phyloP scores from a whole-genome alignment of 2,888 invertebrate genomes.

The Schrankia costaestrigalis region DNA sequence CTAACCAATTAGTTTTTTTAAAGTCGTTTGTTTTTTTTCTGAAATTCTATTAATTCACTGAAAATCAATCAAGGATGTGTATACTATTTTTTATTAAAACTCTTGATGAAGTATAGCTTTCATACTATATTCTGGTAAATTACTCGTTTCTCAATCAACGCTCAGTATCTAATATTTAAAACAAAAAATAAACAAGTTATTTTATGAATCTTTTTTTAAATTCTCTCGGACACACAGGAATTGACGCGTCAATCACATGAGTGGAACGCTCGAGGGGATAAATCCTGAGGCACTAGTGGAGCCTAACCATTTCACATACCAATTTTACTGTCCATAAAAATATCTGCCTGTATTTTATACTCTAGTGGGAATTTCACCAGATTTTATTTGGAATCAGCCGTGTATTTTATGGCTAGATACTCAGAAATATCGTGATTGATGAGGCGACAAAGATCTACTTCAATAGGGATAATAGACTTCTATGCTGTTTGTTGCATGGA shows the following conservation, averaged over 20 bases:
- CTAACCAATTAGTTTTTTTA: too few relatives aligned
- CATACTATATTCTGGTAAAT: too few relatives aligned
- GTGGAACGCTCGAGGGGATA: constrained; percentile 18
- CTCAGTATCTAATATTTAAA: constrained; percentile 1
- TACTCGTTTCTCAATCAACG: too few relatives aligned
- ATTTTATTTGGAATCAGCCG: constrained; percentile 40
- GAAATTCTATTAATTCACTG: too few relatives aligned
- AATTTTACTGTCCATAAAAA: constrained; percentile 62
- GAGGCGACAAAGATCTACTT: too few relatives aligned
- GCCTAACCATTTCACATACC: constrained; percentile 50
- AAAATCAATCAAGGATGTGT: too few relatives aligned
- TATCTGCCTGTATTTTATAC: constrained; percentile 54
- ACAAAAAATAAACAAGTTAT: constrained; percentile 8
- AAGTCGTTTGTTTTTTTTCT: too few relatives aligned
- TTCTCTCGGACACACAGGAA: constrained; percentile 24
- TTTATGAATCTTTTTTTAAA: constrained; percentile 15
- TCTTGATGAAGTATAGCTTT: too few relatives aligned
- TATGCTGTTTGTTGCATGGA: too few relatives aligned
- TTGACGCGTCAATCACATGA: constrained; percentile 27
- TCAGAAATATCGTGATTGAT: constrained; percentile 15
- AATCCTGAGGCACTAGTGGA: constrained; percentile 32
- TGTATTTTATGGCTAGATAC: constrained; percentile 16
- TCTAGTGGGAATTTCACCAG: constrained; percentile 40
- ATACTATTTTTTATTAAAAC: too few relatives aligned
- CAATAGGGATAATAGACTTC: too few relatives aligned